phyloP scores from a whole-genome alignment of 2,888 invertebrate species.

The Sussaba pulchella region DNA sequence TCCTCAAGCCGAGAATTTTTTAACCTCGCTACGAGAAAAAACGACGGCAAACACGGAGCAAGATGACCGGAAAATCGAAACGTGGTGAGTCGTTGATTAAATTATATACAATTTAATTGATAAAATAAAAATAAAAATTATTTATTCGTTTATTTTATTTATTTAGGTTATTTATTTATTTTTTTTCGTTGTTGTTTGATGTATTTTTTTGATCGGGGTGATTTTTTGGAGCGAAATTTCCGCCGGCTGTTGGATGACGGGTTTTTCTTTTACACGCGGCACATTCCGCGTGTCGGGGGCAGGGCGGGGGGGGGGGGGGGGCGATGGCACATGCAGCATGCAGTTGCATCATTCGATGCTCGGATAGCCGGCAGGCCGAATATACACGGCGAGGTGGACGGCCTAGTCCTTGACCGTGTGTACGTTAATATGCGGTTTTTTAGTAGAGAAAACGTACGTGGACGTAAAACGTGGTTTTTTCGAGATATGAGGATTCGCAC shows the following conservation, averaged over 20 bases:
- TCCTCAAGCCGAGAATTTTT: too few species aligned
- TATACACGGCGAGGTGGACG: conserved; percentile 35
- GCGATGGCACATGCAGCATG: conserved; percentile 58
- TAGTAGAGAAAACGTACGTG: too few species aligned
- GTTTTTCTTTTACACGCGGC: conserved; percentile 18
- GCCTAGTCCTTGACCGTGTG: conserved; percentile 24
- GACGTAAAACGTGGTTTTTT: too few species aligned
- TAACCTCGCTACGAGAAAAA: too few species aligned
- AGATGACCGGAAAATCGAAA: conserved; percentile 58
- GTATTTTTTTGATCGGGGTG: background rate
- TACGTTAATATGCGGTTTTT: too few species aligned
- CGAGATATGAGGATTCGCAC: too few species aligned
- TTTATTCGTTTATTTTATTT: background rate
- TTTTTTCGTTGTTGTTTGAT: background rate
- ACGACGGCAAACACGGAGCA: background rate
- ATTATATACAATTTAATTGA: too few species aligned
- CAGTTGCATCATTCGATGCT: conserved; percentile 66
- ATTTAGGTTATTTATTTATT: background rate
- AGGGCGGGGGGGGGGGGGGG: conserved; percentile 18
- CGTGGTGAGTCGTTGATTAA: conserved; percentile 57
- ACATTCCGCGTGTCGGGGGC: conserved; percentile 58
- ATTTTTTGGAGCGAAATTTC: too few species aligned
- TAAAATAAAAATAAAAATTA: too few species aligned
- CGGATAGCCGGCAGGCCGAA: conserved; percentile 53
- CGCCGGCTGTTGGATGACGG: background rate